These are phyloP conservation scores for Gallinago nigripennis DNA, from an alignment of 2,797 vertebrate species.

Conservation along the genomic window DNA sequence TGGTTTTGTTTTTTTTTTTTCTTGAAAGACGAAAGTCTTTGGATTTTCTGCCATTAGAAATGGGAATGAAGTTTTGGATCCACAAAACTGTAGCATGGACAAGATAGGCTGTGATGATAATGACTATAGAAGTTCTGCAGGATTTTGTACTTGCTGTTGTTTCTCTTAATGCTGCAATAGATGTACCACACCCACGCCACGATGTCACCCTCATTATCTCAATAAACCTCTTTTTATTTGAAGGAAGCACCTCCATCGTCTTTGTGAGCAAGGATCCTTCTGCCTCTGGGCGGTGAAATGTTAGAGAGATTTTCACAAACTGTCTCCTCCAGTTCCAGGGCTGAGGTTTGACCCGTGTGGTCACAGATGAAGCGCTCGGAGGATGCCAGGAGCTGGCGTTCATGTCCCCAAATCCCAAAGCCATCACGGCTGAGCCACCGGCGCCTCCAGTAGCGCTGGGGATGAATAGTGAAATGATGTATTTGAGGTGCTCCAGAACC, in stretches of 20 bases:
- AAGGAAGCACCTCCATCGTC: slow-evolving; percentile 21
- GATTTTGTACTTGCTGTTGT: slow-evolving; percentile 70
- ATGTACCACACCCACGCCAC: slow-evolving; percentile 60
- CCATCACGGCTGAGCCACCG: rapidly evolving
- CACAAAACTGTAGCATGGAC: slow-evolving; percentile 53
- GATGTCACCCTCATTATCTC: slow-evolving; percentile 62
- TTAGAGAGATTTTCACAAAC: neutral
- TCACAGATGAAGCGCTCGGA: neutral
- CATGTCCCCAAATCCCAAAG: neutral
- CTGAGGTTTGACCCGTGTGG: neutral
- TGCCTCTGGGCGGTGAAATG: neutral
- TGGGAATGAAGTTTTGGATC: slow-evolving; percentile 64
- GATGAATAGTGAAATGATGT: neutral
- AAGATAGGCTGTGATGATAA: slow-evolving; percentile 44
- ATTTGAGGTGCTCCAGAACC: neutral
- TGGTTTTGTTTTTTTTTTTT: neutral
- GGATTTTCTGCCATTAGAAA: slow-evolving; percentile 48
- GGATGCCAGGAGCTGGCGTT: neutral
- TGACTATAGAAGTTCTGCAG: slow-evolving; percentile 40
- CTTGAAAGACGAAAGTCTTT: slow-evolving; percentile 19
- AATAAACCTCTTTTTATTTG: slow-evolving; percentile 76
- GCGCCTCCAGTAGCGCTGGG: neutral
- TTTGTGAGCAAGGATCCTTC: slow-evolving; percentile 22
- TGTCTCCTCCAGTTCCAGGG: neutral
- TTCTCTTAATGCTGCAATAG: slow-evolving; percentile 68